Evolutionary conservation across 2,113 vertebrate species (phyloP), one percentile per base, ranked within the genome.

Genomic region (Penelope pileata): DNA sequence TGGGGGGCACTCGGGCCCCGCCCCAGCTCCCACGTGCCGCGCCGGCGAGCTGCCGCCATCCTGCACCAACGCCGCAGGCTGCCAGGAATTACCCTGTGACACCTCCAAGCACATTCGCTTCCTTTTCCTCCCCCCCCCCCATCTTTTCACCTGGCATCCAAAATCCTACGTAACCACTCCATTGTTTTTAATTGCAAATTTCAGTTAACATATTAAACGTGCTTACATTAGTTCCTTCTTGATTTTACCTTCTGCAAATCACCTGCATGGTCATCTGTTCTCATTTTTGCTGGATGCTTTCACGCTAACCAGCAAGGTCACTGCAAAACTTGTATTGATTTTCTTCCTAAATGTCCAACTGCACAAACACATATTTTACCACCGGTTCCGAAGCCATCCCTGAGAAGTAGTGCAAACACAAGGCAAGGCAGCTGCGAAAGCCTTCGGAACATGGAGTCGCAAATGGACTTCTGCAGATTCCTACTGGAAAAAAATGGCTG

Each of bases 1-100:
- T n/a, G n/a, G n/a, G n/a, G n/a, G n/a, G n/a, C n/a, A n/a, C n/a
- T n/a, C n/a, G n/a, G n/a, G n/a, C 53, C 32, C 53, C 6, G 15
- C 53, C 53, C 53, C 53, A 19, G n/a, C 29, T 32, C 10, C 29
- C 53, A 56, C 29, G 32, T 21, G 5, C 23, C 18, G 29, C 18
- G 9, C 32, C 0, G 2, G 21, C 2, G 34, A 70, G 5, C 85
- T 45, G 8, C 69, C 2, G 0, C 1, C 0, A 0, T 2, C 16
- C 78, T 18, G 16, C 4, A 24, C 24, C 24, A 11, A 51, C 45
- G 7, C 12, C 27, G n/a, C 2, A 63, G 60, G 12, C 63, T 48
- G 51, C 3, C 42, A 40, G 0, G 8, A 58, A n/a, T n/a, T 58
- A 15, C 15, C 2, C 6, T 30, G 14, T 10, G 47, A 34, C 8